phyloP scores from a whole-genome alignment of 37 sponge, comb jelly and placozoan genomes.

The Mnemiopsis leidyi region DNA sequence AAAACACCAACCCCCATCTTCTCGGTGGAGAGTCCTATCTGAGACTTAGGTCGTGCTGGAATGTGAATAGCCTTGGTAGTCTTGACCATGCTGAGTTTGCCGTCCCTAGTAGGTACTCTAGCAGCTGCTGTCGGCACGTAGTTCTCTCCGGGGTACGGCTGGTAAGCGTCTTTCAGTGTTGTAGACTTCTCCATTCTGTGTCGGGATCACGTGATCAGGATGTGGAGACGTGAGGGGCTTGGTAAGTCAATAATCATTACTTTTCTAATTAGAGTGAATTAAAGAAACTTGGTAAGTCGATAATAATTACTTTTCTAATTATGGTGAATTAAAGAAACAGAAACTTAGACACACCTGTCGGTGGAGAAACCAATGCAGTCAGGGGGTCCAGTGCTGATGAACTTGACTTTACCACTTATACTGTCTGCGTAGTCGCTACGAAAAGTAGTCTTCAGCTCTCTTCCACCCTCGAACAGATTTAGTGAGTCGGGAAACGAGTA shows the following conservation, averaged over 20 bases:
- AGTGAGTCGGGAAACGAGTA: neutral
- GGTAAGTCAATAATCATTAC: no score
- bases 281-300: no score
- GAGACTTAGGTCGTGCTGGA: conserved; percentile 29
- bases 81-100: conserved; percentile 34
- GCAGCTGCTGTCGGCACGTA: conserved; percentile 43
- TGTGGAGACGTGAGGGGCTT: no score
- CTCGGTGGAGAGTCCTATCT: neutral
- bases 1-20: conserved; percentile 2
- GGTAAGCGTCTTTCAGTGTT: conserved; percentile 36
- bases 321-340: no score
- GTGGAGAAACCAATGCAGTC: conserved; percentile 5
- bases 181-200: conserved; percentile 39
- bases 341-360: no score
- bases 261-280: no score
- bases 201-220: no score
- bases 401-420: neutral
- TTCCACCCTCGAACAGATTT: conserved; percentile 22
- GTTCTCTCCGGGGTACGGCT: conserved; percentile 49
- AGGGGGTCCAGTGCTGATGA: neutral
- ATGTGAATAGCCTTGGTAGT: conserved; percentile 63
- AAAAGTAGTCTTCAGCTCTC: neutral
- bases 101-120: neutral
- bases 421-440: neutral
- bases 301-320: no score